These are phyloP conservation scores for Leucozona laternaria DNA, from an alignment of 2,888 invertebrate species.

Conservation along the genomic window DNA sequence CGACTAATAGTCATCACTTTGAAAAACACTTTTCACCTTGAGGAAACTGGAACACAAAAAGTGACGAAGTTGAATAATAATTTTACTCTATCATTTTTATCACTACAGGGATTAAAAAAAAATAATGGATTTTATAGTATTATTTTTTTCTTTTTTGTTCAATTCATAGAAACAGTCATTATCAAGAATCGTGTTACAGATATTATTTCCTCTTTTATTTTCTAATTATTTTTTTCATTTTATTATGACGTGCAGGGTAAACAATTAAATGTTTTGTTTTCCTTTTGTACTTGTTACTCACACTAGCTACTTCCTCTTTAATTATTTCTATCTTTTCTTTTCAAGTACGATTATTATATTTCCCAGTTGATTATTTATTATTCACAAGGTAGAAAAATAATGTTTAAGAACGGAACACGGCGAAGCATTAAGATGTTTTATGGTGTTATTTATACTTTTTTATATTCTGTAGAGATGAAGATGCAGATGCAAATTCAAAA, in stretches of 20 bases:
- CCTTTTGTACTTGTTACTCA: slow-evolving; percentile 14
- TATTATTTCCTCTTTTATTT: slow-evolving; percentile 13
- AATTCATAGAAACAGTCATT: slow-evolving; percentile 45
- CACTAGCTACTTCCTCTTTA: slow-evolving; percentile 33
- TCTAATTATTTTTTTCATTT: not conserved
- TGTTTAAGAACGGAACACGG: slow-evolving; percentile 1
- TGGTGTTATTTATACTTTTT: slow-evolving; percentile 41
- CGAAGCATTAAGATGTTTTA: slow-evolving; percentile 18
- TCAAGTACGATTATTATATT: slow-evolving; percentile 52
- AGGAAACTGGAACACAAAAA: slow-evolving; percentile 36
- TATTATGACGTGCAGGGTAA: slow-evolving; percentile 57
- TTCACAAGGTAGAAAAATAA: slow-evolving; percentile 43
- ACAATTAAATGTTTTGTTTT: slow-evolving; percentile 58
- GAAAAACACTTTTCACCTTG: slow-evolving; percentile 49
- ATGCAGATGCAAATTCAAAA: not conserved
- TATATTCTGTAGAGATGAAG: slow-evolving; percentile 2
- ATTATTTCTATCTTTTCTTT: slow-evolving; percentile 24
- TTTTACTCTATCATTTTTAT: not conserved
- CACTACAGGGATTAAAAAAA: not conserved
- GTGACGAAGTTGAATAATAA: slow-evolving; percentile 20
- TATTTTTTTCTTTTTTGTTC: not conserved
- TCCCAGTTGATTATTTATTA: slow-evolving; percentile 34
- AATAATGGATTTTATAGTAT: slow-evolving; percentile 3
- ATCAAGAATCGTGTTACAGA: slow-evolving; percentile 39
- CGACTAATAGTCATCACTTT: slow-evolving; percentile 25